Evolutionary conservation across 2,113 vertebrate species (phyloP).

Genomic region (Microcebus jonahi): DNA sequence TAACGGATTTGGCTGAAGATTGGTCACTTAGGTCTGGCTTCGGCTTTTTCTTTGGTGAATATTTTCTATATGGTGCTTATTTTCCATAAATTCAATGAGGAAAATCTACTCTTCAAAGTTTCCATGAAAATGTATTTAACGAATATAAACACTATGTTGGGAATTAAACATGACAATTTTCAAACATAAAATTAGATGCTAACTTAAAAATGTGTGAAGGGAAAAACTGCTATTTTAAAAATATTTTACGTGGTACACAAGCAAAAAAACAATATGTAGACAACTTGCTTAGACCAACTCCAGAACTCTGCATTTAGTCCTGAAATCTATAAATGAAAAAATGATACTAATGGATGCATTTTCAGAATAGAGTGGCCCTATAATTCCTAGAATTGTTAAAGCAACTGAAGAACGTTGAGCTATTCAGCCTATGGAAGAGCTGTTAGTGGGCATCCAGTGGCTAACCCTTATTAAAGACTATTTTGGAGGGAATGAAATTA

Average conservation of each 20-base stretch:
- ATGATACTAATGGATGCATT: neutral
- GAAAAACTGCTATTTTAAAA: neutral
- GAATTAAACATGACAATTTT: neutral
- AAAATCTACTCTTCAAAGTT: neutral
- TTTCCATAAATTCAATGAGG: neutral
- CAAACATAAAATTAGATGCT: neutral
- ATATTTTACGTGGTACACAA: neutral
- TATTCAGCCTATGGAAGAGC: neutral
- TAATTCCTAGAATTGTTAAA: neutral
- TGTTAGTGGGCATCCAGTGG: neutral
- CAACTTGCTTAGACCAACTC: neutral
- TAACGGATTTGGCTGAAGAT: neutral
- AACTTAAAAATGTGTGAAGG: neutral
- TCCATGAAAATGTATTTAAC: neutral
- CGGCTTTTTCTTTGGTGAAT: neutral
- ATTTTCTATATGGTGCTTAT: constrained; percentile 4
- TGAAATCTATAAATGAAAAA: neutral
- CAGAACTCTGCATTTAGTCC: neutral
- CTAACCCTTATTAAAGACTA: neutral
- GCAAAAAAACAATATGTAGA: neutral
- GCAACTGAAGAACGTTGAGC: neutral
- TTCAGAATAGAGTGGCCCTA: neutral
- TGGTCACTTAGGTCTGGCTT: neutral
- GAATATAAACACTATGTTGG: neutral
- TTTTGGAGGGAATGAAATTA: neutral